Evolutionary conservation across 2,113 vertebrate genomes (phyloP).

Genomic region (Leptodactylus fuscus): DNA sequence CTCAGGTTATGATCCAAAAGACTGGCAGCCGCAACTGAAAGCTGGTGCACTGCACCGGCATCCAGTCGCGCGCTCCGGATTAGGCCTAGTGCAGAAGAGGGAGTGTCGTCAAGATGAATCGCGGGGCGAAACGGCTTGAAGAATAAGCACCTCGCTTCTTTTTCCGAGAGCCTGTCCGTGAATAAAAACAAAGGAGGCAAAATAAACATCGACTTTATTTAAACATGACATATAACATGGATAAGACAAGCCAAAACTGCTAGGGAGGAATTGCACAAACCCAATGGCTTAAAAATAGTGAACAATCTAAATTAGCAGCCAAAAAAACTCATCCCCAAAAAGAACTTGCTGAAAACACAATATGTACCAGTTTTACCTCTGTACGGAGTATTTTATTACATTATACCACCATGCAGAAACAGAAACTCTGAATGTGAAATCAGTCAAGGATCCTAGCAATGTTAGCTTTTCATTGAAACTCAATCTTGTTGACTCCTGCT

Average conservation of each 20-base stretch:
- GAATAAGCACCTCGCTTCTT: no score
- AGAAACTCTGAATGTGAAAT: neutral
- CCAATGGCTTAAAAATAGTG: neutral
- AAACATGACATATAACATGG: constrained; percentile 26
- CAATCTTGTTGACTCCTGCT: neutral
- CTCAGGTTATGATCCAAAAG: no score
- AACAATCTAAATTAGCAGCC: neutral
- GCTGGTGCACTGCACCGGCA: no score
- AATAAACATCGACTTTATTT: constrained; percentile 49
- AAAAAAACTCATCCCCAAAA: neutral
- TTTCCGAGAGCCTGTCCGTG: no score
- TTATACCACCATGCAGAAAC: neutral
- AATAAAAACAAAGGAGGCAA: constrained; percentile 3
- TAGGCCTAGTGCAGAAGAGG: no score
- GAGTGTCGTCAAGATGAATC: no score
- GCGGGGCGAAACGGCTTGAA: no score
- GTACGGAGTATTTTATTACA: neutral
- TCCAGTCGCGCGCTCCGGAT: no score
- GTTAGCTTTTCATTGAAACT: neutral
- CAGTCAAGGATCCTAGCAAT: neutral
- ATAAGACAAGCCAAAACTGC: constrained; percentile 23
- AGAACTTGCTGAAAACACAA: neutral
- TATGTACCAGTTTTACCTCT: neutral
- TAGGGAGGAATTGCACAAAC: neutral
- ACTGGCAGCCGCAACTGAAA: no score